Evolutionary conservation across 2,113 vertebrate genomes (phyloP), one percentile per base, ranked within the genome.

Genomic region (Scartelaos histophorus): DNA sequence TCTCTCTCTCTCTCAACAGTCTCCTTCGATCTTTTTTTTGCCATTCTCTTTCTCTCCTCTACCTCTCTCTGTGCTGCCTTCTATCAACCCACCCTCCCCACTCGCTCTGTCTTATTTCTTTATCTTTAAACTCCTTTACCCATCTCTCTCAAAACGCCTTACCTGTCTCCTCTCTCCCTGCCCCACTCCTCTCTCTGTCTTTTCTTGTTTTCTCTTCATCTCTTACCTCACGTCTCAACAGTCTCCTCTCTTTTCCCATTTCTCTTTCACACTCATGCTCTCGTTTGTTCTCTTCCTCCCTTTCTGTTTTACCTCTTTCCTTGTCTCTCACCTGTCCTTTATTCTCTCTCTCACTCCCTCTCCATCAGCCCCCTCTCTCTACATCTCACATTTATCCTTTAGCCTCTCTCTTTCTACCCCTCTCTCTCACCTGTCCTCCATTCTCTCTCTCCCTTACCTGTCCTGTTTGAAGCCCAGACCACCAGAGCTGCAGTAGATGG

Each of bases 401-500:
- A 38, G 5, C 5, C 56, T 24, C 56, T 24, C 22, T 25, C 12
- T 25, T 12, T 22, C 7, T 11, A 3, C 4, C 53, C 2, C 47
- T 29, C 29, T 9, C 17, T 17, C 22, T 16, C 58, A 17, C 3
- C n/a, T 43, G 38, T 43, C 9, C 38, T 43, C 10, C 10, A 6
- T 43, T 10, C 22, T 15, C 38, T 43, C 62, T 66, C 34, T 66
- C 17, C 66, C 46, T 70, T 46, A 47, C 35, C 56, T 70, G 35
- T 70, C 62, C 45, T 21, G 49, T 49, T 57, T 7, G 34, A 71
- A 21, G 65, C 67, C 67, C 16, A 34, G 56, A 29, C 25, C 22
- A 16, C 16, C 47, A 46, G 64, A 57, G 64, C 69, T 70, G 54
- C 69, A 73, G 19, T 67, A 61, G 79, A 77, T 43, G 67, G 70